Evolutionary conservation across 2,113 vertebrate species (phyloP).

Genomic region (Otis tarda): DNA sequence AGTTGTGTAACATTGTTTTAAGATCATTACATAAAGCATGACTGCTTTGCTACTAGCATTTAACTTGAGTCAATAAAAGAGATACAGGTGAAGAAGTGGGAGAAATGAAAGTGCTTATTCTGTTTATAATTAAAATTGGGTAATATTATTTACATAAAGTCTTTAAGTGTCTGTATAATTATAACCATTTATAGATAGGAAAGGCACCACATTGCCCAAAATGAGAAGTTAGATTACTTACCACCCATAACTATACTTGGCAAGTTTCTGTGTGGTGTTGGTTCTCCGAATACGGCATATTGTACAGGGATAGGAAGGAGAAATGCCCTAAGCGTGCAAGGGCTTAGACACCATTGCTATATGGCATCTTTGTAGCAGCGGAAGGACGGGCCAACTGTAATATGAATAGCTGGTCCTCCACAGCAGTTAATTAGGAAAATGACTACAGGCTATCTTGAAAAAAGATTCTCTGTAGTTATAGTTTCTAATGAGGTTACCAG

Average conservation of each 20-base stretch:
- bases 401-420: background rate
- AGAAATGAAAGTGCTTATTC: background rate
- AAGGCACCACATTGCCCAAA: background rate
- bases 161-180: background rate
- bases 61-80: background rate
- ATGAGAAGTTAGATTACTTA: background rate
- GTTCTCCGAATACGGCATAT: background rate
- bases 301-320: background rate
- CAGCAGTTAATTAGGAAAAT: background rate
- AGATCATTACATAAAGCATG: background rate
- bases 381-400: background rate
- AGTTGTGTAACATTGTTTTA: background rate
- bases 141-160: background rate
- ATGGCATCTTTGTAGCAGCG: no score
- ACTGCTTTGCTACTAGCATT: background rate
- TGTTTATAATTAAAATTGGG: background rate
- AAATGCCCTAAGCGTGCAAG: background rate
- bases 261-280: background rate
- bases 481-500: background rate
- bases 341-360: background rate
- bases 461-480: background rate
- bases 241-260: background rate
- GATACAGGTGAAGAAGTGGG: background rate
- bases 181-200: background rate
- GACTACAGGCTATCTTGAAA: background rate